These are phyloP conservation scores for Ameiurus melas DNA, from an alignment of 2,113 vertebrate species.

Conservation along the genomic window DNA sequence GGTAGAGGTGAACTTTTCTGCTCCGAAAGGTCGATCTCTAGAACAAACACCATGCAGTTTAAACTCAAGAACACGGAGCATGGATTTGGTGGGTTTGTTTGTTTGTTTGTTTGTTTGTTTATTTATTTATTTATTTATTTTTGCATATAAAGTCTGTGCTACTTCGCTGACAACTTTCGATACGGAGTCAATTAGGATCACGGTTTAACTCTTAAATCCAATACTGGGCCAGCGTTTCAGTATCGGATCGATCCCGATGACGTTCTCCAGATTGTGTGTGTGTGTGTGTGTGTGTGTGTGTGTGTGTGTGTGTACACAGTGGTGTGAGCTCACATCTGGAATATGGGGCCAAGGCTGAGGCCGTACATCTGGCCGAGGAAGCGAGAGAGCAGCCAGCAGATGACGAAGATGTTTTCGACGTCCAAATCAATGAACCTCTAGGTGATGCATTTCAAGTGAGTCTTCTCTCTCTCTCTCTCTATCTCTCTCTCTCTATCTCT, in stretches of 20 bases:
- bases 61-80: neutral
- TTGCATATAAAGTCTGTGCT: neutral
- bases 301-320: constrained; percentile 25
- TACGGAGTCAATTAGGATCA: neutral
- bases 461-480: constrained; percentile 66
- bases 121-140: too few species aligned
- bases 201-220: neutral
- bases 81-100: neutral
- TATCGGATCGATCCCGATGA: neutral
- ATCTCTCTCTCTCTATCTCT: constrained; percentile 57
- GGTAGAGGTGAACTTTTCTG: constrained; percentile 57
- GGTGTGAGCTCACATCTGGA: constrained; percentile 38
- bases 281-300: constrained; percentile 8
- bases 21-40: constrained; percentile 49
- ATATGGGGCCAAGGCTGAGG: constrained; percentile 11
- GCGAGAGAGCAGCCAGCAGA: constrained; percentile 73
- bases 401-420: constrained; percentile 81
- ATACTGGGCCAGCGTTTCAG: neutral
- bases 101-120: neutral
- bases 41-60: constrained; percentile 39
- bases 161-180: neutral
- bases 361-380: constrained; percentile 61
- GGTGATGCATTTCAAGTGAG: constrained; percentile 86
- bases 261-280: neutral
- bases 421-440: constrained; percentile 83